Evolutionary conservation across 1,140 invertebrate genomes (phyloP), one percentile per base, ranked within the genome.

Genomic region (Drosophila varians): DNA sequence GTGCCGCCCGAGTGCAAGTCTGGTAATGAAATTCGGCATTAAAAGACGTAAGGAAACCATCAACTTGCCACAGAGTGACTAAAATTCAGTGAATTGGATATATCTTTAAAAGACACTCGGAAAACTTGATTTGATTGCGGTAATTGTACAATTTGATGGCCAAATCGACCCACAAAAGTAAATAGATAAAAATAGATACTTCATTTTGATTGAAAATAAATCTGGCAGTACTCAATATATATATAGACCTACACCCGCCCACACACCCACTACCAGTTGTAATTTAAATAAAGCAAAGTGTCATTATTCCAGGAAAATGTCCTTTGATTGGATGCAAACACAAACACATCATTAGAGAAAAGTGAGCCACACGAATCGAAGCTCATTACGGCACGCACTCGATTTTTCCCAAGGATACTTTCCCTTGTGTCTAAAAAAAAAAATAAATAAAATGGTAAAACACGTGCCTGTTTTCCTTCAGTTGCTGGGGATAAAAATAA

Each of bases 391-490:
- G 49, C 25, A 23, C 53, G 26, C 55, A 28, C 55, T 61, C 9
- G 4, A 12, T 12, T 16, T 26, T 45, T 7, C 8, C 23, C 26
- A 5, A 8, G 9, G 6, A 16, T 18, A 47, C 23, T 31, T 62
- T 28, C 16, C 19, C 3, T 2, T 1, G 16, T 42, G 6, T 4
- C n/a, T n/a, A n/a, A 38, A 18, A 18, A 7, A 42, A 18, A 42
- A 19, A 18, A 42, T 18, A 18, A 9, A 42, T 14, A 72, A 40
- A 38, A 45, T 55, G 28, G 40, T 16, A 58, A 77, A 74, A 69
- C 77, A 77, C 77, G 77, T 82, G 54, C 56, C 52, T 54, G 45
- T 43, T 66, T 74, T 78, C 38, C 19, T n/a, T 46, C 28, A 38
- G 43, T 66, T 74, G 19, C 38, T 47, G 2, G 16, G 60, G 42